Evolutionary conservation across 2,113 vertebrate species (phyloP).

Genomic region (Pan paniscus): DNA sequence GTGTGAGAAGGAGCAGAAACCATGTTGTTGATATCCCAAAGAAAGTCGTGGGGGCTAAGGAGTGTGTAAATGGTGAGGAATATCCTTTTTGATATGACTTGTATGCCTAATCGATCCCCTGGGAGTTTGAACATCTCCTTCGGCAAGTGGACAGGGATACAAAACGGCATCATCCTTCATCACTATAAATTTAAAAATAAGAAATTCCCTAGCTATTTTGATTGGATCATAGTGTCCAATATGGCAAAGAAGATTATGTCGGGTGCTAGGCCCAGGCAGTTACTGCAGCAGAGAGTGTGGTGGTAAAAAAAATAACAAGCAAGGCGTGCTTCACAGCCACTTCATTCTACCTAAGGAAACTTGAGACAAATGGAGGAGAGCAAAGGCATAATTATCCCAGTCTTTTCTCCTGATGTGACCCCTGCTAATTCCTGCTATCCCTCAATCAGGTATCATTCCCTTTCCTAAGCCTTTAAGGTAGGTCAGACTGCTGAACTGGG

Average conservation of each 20-base stretch:
- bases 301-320: background rate
- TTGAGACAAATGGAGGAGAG: background rate
- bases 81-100: background rate
- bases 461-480: background rate
- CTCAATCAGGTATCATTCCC: background rate
- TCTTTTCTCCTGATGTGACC: background rate
- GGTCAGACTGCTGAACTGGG: background rate
- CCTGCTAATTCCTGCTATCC: no score
- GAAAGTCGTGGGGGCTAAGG: no score
- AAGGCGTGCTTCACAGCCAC: background rate
- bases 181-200: background rate
- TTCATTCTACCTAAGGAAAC: background rate
- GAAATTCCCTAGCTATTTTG: background rate
- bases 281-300: background rate
- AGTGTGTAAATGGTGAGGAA: accelerated
- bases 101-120: background rate
- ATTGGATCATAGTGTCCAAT: background rate
- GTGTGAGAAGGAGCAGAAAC: accelerated
- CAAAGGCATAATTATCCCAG: background rate
- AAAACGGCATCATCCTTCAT: background rate
- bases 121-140: background rate
- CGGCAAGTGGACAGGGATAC: background rate
- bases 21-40: no score
- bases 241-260: background rate
- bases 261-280: background rate